phyloP scores from a whole-genome alignment of 2,888 invertebrate genomes.

The Sinopyrophorus schimmeli region DNA sequence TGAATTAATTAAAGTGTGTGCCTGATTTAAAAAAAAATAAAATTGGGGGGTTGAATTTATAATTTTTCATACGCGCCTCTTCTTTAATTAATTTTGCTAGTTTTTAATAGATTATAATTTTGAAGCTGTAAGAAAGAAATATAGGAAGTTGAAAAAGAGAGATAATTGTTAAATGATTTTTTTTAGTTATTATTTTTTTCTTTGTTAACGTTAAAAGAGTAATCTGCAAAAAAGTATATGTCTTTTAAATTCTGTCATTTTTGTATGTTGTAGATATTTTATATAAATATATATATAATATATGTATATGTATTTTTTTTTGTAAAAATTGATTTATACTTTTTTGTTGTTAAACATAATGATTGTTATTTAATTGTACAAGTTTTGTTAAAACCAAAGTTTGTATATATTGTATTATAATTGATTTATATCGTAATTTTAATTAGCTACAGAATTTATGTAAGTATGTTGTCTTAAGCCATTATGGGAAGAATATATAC shows the following conservation, averaged over 20 bases:
- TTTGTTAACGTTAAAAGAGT: slow-evolving; percentile 2
- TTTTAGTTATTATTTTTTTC: too few relatives aligned
- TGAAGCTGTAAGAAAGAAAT: too few relatives aligned
- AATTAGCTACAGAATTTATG: slow-evolving; percentile 19
- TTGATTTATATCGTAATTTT: slow-evolving; percentile 10
- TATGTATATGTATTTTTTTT: too few relatives aligned
- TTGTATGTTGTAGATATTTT: slow-evolving; percentile 14
- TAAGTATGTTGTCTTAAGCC: slow-evolving; percentile 36
- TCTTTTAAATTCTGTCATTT: slow-evolving; percentile 16
- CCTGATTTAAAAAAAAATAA: too few relatives aligned
- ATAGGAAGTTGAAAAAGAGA: too few relatives aligned
- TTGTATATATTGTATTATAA: slow-evolving; percentile 53
- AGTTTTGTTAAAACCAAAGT: slow-evolving; percentile 50
- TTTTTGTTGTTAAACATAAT: slow-evolving; percentile 19
- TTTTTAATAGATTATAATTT: too few relatives aligned
- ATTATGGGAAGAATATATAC: slow-evolving; percentile 33
- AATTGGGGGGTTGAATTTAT: too few relatives aligned
- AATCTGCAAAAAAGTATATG: slow-evolving; percentile 5
- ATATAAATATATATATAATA: slow-evolving; percentile 16
- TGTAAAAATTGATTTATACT: slow-evolving; percentile 15
- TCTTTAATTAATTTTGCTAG: too few relatives aligned
- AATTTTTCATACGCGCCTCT: too few relatives aligned
- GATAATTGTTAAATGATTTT: too few relatives aligned
- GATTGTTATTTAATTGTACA: slow-evolving; percentile 28
- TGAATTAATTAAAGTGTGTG: too few relatives aligned